phyloP scores from a whole-genome alignment of 1,140 invertebrate species.

The Battus philenor region DNA sequence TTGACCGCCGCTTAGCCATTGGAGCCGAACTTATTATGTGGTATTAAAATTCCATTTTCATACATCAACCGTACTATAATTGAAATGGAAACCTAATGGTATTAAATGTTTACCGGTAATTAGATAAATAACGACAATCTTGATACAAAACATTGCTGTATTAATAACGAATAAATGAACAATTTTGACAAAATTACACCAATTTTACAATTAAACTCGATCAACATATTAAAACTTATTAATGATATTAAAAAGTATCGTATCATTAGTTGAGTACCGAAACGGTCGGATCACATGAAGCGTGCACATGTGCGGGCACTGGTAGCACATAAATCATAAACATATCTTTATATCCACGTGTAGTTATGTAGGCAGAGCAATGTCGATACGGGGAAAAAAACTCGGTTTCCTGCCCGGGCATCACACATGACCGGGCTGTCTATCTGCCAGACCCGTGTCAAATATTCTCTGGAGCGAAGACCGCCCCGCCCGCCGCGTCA shows the following conservation, averaged over 20 bases:
- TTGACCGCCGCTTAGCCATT: slow-evolving; percentile 73
- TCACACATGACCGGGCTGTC: slow-evolving; percentile 75
- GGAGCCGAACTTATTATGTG: slow-evolving; percentile 70
- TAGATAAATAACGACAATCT: slow-evolving; percentile 32
- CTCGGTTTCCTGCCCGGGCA: slow-evolving; percentile 68
- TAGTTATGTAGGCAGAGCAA: slow-evolving; percentile 48
- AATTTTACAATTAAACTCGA: slow-evolving; percentile 29
- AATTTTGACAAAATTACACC: slow-evolving; percentile 26
- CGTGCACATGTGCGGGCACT: slow-evolving; percentile 59
- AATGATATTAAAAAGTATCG: slow-evolving; percentile 33
- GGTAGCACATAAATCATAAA: slow-evolving; percentile 65
- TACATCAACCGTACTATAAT: slow-evolving; percentile 44
- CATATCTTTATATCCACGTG: slow-evolving; percentile 51
- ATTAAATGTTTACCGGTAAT: slow-evolving; percentile 38
- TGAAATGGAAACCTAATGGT: slow-evolving; percentile 48
- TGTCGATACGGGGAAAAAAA: slow-evolving; percentile 69
- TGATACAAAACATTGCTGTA: slow-evolving; percentile 24
- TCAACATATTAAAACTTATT: slow-evolving; percentile 33
- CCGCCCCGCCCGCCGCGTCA: slow-evolving; percentile 53
- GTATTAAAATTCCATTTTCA: slow-evolving; percentile 72
- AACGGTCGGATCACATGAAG: slow-evolving; percentile 44
- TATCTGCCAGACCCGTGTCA: slow-evolving; percentile 75
- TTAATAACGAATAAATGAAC: slow-evolving; percentile 6
- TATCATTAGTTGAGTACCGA: slow-evolving; percentile 51
- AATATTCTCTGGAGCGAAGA: slow-evolving; percentile 74